These are phyloP conservation scores for Aepyceros melampus DNA, from an alignment of 2,113 vertebrate species.

Conservation along the genomic window DNA sequence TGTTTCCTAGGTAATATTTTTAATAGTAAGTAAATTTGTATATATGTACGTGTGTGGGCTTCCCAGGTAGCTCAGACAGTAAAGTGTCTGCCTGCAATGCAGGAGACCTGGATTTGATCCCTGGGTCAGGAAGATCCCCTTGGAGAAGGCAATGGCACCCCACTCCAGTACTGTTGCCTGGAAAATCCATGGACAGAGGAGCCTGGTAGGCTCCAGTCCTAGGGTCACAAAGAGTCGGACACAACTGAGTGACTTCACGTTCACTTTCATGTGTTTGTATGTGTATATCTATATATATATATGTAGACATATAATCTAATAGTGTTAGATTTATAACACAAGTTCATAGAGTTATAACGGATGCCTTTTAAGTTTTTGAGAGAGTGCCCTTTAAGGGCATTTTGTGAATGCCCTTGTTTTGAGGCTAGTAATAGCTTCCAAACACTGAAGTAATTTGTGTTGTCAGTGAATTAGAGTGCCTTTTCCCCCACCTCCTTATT, in stretches of 20 bases:
- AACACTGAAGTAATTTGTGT: background rate
- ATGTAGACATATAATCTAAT: background rate
- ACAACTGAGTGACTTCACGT: rapidly evolving
- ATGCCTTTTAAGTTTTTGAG: background rate
- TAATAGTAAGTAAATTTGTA: background rate
- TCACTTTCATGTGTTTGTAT: background rate
- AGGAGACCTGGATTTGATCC: background rate
- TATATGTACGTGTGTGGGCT: background rate
- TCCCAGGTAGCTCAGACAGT: background rate
- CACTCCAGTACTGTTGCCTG: background rate
- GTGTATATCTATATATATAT: background rate
- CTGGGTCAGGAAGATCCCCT: background rate
- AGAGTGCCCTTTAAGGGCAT: background rate
- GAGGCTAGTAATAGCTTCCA: background rate
- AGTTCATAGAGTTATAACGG: background rate
- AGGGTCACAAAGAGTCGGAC: background rate
- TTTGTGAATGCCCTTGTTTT: background rate
- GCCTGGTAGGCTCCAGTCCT: background rate
- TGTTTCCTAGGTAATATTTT: background rate
- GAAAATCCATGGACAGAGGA: background rate
- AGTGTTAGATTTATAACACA: background rate
- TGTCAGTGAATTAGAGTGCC: background rate
- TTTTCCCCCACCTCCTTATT: background rate
- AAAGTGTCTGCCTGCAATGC: background rate
- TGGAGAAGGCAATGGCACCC: background rate